Base-by-base conservation (phyloP, 2,888 invertebrate genomes). In the Sinhomidia bicolor region DNA sequence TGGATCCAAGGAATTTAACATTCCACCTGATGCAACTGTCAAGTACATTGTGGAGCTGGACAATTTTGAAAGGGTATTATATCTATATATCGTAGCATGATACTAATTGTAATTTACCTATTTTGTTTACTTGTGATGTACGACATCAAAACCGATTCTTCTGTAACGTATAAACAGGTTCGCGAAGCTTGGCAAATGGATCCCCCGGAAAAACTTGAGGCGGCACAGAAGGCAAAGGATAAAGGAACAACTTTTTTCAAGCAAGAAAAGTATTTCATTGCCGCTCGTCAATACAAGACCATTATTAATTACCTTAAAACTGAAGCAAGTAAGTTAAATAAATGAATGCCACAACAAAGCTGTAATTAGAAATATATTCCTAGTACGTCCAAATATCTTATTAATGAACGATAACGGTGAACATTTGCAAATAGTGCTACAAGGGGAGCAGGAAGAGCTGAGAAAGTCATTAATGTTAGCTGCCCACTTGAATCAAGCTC, bases 161-260 rank as follows among this genome's bases (percentile, higher is more conserved):
- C n/a, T n/a, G n/a, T n/a, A n/a, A n/a, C n/a, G n/a, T n/a, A n/a
- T n/a, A n/a, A n/a, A n/a, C n/a, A n/a, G 95, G 95, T 95, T 0
- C 96, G 96, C 92, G 97, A 97, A 91, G 93, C 95, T 68, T 99
- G 98, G 98, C 95, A 96, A 62, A 95, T 99, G 94, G 96, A 97
- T 89, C 94, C 95, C 0, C 93, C 94, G 0, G 97, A 99, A 93
- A 97, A 97, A 93, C 92, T 99, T 6, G 96, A 96, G 86, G 97
- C 97, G 93, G 96, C 97, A 0, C 96, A 96, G 93, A 94, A 96
- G 14, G 96, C 96, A 90, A 99, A 99, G 94, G 96, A 97, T 90
- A 98, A 97, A 93, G 99, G 99, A 68, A 99, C 98, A 0, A 95
- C 95, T 74, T 98, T 97, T 93, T 98, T 98, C 93, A 98, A 98